A percentile compares a stretch with the other conserved stretches of the same genome.
Conservation (phyloP, 2,888 invertebrate genomes). For the Lithophane ornitopus region DNA sequence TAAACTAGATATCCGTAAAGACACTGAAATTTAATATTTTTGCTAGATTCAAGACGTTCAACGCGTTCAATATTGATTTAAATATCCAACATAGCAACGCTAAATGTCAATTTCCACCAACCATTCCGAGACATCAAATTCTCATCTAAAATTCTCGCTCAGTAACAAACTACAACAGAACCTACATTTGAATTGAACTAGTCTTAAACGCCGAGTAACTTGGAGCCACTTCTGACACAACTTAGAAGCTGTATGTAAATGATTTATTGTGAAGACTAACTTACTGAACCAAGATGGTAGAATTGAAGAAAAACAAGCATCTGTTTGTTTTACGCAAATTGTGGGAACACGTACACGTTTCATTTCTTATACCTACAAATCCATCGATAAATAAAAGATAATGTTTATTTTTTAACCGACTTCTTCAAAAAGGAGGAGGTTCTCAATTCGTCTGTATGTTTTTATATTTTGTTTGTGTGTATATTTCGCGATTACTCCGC, state of each 20-base stretch:
- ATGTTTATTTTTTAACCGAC: no score
- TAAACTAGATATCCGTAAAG: not conserved
- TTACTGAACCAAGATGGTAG: slow-evolving; percentile 33
- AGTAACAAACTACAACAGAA: slow-evolving; percentile 35
- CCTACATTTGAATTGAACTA: slow-evolving; percentile 44
- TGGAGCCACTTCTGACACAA: slow-evolving; percentile 46
- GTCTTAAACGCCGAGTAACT: slow-evolving; percentile 36
- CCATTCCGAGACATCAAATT: slow-evolving; percentile 27
- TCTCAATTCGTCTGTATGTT: no score
- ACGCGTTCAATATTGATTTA: slow-evolving; percentile 20
- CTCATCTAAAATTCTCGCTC: slow-evolving; percentile 41
- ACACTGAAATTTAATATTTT: not conserved
- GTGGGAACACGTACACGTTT: slow-evolving; percentile 31
- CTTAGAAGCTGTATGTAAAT: slow-evolving; percentile 54
- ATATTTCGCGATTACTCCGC: no score
- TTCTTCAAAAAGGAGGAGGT: no score
- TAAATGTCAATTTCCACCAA: slow-evolving; percentile 20
- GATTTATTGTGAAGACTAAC: slow-evolving; percentile 57
- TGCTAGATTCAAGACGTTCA: not conserved
- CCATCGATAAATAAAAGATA: slow-evolving; percentile 23
- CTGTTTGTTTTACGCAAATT: slow-evolving; percentile 42
- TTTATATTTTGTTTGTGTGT: no score
- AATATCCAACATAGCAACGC: slow-evolving; percentile 12
- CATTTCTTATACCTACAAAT: not conserved
- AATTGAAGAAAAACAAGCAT: slow-evolving; percentile 53